Evolutionary conservation across 2,797 vertebrate species (phyloP), one percentile per base, ranked within the genome.

Genomic region (Anguilla obscura): DNA sequence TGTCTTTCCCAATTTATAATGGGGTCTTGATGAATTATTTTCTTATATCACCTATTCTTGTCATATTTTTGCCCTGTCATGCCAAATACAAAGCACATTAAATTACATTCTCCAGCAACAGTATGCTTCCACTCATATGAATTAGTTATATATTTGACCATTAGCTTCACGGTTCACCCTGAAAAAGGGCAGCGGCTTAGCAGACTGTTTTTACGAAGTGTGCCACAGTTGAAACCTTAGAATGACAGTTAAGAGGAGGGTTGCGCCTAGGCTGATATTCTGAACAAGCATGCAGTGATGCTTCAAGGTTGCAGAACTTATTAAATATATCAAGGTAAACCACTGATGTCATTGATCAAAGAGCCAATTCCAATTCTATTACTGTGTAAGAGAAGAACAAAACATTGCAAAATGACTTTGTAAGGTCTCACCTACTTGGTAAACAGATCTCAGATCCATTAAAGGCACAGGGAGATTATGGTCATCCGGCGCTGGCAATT

Each of bases 271-370:
- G 6, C 36, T 45, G 5, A 21, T 7, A 45, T 5, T 21, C 33
- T 45, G 88, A 80, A 93, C 69, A 66, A 56, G 86, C 85, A 87
- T 50, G 84, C 83, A 89, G 92, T 91, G 91, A 90, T 91, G 90
- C 90, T 93, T 96, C 95, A 96, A 95, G 95, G 94, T 95, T 95
- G 95, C 91, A 33, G 90, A 90, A 91, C 93, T 95, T 94, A 95
- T 95, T 95, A 94, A 95, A 96, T 95, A 94, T 94, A 95, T 96
- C 93, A 96, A 94, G 94, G 94, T 95, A 69, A 95, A 94, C 92
- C 93, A 93, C 93, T 93, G 93, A 95, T 96, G 95, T 94, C 95
- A 96, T 95, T 95, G 94, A 96, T 96, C 95, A 95, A 95, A 95
- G 95, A 95, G 93, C 94, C 95, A 93, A 96, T 96, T 95, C 94